Evolutionary conservation across 2,113 vertebrate species (phyloP), one percentile per base, ranked within the genome.

Genomic region (Barnardius zonarius): DNA sequence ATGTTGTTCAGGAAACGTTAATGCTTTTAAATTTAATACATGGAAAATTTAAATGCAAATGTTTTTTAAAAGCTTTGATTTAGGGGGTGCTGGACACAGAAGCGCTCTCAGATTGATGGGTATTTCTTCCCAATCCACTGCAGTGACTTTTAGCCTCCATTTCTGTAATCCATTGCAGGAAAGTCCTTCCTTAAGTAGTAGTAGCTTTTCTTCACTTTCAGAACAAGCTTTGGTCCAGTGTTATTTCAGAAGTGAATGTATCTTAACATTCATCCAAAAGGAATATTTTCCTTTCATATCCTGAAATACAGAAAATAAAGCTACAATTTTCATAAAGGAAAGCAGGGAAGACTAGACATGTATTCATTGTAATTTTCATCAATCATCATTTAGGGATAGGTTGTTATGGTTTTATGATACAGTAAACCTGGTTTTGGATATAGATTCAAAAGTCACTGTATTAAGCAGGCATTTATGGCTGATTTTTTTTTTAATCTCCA

Each of bases 1-100:
- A 39, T 76, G 91, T 96, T 93, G 88, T 91, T 84, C 84, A 8
- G 46, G 77, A 91, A 86, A 43, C 41, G 63, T 49, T 90, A 92
- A 93, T 81, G 87, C 87, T 46, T 91, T 92, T 74, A 77, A 62
- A 77, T 49, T 52, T 95, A 86, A 70, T 54, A 30, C 2, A 5
- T 90, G 82, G 48, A 66, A 85, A 93, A 83, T 90, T 52, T 83
- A 59, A 93, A 91, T 84, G 83, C 77, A 59, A 81, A 59, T 70
- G 22, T 84, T 88, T 92, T 85, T 88, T 24, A 19, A 69, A 80
- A 81, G 87, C 87, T 92, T 92, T 68, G 83, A 25, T 25, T 80
- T 77, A 30, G 11, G 10, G 54, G 43, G 41, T 74, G 35, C 35
- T 90, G 92, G 78, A 31, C 69, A 43, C 61, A 82, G 76, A 57